Evolutionary conservation across 1,140 invertebrate species (phyloP).

Genomic region (Drosophila lacteicornis): DNA sequence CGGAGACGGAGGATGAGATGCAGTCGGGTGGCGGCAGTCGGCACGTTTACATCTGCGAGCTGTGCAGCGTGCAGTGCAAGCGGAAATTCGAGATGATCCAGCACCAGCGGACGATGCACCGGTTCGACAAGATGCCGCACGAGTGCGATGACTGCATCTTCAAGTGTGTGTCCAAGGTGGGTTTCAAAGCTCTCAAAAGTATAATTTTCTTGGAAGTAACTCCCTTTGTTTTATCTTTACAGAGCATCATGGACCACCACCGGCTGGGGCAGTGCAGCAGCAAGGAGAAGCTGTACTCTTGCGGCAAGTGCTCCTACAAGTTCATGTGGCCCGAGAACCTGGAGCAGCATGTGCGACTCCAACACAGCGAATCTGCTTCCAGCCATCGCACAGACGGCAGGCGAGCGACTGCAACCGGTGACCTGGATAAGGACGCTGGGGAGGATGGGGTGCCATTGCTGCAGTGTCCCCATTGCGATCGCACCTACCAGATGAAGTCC

Average conservation of each 20-base stretch:
- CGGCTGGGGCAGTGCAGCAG: slow-evolving; percentile 63
- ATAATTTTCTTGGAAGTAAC: not conserved
- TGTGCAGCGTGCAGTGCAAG: slow-evolving; percentile 85
- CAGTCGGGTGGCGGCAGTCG: slow-evolving; percentile 8
- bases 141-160: slow-evolving; percentile 78
- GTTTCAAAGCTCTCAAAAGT: not conserved
- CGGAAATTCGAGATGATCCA: slow-evolving; percentile 81
- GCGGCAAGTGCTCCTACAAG: slow-evolving; percentile 85
- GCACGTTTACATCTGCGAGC: slow-evolving; percentile 83
- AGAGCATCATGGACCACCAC: slow-evolving; percentile 79
- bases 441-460: slow-evolving; percentile 67
- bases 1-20: slow-evolving; percentile 80
- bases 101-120: slow-evolving; percentile 75
- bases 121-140: slow-evolving; percentile 73
- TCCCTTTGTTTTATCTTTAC: not conserved
- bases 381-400: not conserved
- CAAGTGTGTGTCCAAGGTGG: slow-evolving; percentile 74
- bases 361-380: slow-evolving; percentile 83
- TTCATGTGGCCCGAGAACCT: slow-evolving; percentile 86
- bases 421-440: slow-evolving; percentile 54
- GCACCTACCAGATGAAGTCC: slow-evolving; percentile 74
- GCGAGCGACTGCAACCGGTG: slow-evolving; percentile 50
- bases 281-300: slow-evolving; percentile 77
- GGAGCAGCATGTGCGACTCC: slow-evolving; percentile 85
- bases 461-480: slow-evolving; percentile 79